Conservation (phyloP, 2,888 invertebrate species). For the Chromoteleia sp. region DNA sequence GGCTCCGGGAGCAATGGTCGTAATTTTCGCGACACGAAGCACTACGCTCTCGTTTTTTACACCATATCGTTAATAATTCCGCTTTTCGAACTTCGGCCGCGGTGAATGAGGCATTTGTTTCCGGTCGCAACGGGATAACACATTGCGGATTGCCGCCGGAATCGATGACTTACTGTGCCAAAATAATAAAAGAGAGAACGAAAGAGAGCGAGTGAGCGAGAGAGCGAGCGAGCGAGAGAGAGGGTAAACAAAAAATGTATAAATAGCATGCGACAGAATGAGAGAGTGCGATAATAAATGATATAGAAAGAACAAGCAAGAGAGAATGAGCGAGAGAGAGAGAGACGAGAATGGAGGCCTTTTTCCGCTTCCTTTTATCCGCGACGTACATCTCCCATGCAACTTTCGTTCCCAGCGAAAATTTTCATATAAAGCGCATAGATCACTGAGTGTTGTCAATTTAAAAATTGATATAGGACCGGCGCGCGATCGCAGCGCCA, state of each 20-base stretch:
- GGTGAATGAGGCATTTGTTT: slow-evolving; percentile 77
- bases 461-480: slow-evolving; percentile 63
- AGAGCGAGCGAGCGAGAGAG: slow-evolving; percentile 13
- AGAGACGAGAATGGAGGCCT: slow-evolving; percentile 56
- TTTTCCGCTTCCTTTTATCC: slow-evolving; percentile 69
- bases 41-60: slow-evolving; percentile 70
- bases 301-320: slow-evolving; percentile 14
- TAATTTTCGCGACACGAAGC: slow-evolving; percentile 70
- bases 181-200: slow-evolving; percentile 70
- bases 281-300: slow-evolving; percentile 5
- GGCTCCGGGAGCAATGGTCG: slow-evolving; percentile 77
- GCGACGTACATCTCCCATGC: slow-evolving; percentile 63
- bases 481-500: slow-evolving; percentile 46
- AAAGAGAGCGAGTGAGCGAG: slow-evolving; percentile 26
- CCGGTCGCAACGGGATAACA: slow-evolving; percentile 74
- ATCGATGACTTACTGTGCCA: slow-evolving; percentile 78
- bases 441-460: slow-evolving; percentile 70
- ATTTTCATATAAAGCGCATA: slow-evolving; percentile 69
- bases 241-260: slow-evolving; percentile 31
- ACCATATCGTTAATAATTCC: slow-evolving; percentile 72
- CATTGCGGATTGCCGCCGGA: slow-evolving; percentile 73
- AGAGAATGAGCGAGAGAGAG: slow-evolving; percentile 32
- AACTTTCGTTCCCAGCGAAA: slow-evolving; percentile 60
- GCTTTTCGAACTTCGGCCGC: slow-evolving; percentile 75
- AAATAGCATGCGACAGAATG: slow-evolving; percentile 49